Conservation (phyloP, 2,888 invertebrate genomes). For the Caenorhabditis zanzibari region DNA sequence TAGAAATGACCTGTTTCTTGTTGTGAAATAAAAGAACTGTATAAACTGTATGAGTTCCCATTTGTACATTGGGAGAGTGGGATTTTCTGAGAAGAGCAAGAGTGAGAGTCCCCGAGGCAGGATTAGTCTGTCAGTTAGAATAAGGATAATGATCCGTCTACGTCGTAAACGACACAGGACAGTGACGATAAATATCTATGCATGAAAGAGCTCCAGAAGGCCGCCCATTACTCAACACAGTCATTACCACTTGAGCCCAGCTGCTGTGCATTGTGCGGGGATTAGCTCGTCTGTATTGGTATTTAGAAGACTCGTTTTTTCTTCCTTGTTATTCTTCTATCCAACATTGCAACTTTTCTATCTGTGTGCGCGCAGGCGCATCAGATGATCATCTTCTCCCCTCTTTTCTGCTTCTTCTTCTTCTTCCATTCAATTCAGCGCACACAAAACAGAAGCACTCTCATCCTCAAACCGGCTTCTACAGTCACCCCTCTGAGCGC, state of each 20-base stretch:
- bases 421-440: conserved; percentile 55
- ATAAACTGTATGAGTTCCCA: background rate
- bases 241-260: conserved; percentile 33
- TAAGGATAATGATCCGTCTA: conserved; percentile 1
- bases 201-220: conserved; percentile 7
- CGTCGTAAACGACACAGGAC: conserved; percentile 3
- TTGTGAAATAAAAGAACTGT: background rate
- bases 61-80: too few species aligned
- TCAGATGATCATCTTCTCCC: conserved; percentile 55
- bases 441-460: conserved; percentile 62
- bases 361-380: conserved; percentile 49
- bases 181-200: conserved; percentile 13
- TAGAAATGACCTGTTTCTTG: conserved; percentile 17
- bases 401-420: conserved; percentile 29
- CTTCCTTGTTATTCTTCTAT: conserved; percentile 41
- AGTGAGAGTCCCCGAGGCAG: background rate
- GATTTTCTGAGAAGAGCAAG: background rate
- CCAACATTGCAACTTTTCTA: conserved; percentile 50
- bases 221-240: background rate
- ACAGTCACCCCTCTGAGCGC: conserved; percentile 42
- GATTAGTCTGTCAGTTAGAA: conserved; percentile 4
- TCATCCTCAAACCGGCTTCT: conserved; percentile 62
- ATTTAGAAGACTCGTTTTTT: conserved; percentile 31
- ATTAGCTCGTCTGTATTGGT: background rate
- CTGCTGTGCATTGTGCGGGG: background rate